Conservation (phyloP, 2,797 vertebrate species). For the Aplochiton taeniatus region DNA sequence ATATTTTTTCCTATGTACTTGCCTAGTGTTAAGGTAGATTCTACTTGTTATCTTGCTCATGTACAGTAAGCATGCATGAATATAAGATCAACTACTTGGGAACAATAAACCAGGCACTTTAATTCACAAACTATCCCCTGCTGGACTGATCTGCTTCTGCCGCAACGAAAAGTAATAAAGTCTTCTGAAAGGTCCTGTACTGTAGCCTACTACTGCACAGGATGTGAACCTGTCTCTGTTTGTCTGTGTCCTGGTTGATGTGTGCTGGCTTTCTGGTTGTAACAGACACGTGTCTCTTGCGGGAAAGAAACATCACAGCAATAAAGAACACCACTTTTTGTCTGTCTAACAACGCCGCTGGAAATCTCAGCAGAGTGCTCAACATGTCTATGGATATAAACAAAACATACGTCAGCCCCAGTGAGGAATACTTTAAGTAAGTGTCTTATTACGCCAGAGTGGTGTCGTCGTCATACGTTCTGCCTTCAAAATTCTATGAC, state of each 20-base stretch:
- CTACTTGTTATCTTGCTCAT: neutral
- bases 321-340: conserved; percentile 94
- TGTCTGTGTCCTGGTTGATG: conserved; percentile 23
- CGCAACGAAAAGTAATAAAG: no score
- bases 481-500: no score
- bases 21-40: neutral
- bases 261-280: conserved; percentile 55
- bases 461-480: no score
- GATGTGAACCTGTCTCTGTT: neutral
- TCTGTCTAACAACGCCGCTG: conserved; percentile 84
- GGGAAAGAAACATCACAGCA: conserved; percentile 85
- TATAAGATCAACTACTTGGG: no score
- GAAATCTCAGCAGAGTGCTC: conserved; percentile 87
- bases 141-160: no score
- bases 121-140: no score
- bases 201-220: no score
- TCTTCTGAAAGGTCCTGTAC: neutral
- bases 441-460: conserved; percentile 39
- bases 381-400: conserved; percentile 84
- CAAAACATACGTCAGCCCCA: conserved; percentile 94
- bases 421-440: conserved; percentile 99
- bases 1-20: neutral
- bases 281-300: conserved; percentile 89
- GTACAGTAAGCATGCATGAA: no score
- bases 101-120: no score